Evolutionary conservation across 2,888 invertebrate species (phyloP).

Genomic region (Heteromurus nitidus): DNA sequence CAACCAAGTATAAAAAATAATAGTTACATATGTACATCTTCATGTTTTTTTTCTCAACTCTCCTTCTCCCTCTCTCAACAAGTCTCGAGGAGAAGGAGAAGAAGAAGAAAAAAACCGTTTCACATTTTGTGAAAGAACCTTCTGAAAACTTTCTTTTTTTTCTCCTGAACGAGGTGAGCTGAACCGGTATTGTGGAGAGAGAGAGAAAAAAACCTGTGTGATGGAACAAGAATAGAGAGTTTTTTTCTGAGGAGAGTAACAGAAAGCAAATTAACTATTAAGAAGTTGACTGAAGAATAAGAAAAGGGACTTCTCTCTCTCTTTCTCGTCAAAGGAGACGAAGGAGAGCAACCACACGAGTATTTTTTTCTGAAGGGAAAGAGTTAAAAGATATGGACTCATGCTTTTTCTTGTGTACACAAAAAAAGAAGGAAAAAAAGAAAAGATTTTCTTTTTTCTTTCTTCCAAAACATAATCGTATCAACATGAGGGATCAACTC

Average conservation of each 20-base stretch:
- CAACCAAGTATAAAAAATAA: too few species aligned
- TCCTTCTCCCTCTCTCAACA: neutral
- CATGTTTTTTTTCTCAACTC: conserved; percentile 3
- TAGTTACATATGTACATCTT: too few species aligned
- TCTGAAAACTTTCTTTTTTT: conserved; percentile 10
- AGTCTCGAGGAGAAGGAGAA: neutral
- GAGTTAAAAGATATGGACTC: conserved; percentile 36
- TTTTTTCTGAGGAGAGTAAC: too few species aligned
- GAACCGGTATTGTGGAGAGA: neutral
- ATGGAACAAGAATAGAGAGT: too few species aligned
- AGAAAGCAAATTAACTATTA: conserved; percentile 49
- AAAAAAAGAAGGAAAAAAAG: conserved; percentile 29
- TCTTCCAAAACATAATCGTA: conserved; percentile 39
- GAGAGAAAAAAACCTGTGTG: neutral
- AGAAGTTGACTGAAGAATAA: conserved; percentile 13
- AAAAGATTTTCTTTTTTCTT: conserved; percentile 22
- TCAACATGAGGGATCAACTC: conserved; percentile 49
- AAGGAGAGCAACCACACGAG: neutral
- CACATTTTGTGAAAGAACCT: conserved; percentile 17
- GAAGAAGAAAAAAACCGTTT: conserved; percentile 17
- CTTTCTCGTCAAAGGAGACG: neutral
- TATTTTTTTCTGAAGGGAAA: conserved; percentile 19
- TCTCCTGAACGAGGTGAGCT: too few species aligned
- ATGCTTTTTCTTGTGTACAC: conserved; percentile 35
- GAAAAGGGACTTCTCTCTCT: neutral